Evolutionary conservation across 2,797 vertebrate species (phyloP).

Genomic region (Phoebastria nigripes): DNA sequence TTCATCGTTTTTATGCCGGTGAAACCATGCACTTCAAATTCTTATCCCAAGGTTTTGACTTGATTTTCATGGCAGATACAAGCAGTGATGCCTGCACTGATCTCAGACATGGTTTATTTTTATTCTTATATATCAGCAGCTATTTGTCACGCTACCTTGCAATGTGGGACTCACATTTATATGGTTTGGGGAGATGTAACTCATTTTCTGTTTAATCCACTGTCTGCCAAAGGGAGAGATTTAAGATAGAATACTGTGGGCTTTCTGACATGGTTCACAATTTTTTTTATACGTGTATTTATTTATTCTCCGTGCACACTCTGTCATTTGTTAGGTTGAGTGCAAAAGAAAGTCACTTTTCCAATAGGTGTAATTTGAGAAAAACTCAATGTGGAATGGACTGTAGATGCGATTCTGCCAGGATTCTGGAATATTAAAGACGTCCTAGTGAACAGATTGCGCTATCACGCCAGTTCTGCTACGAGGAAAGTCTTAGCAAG

Average conservation of each 20-base stretch:
- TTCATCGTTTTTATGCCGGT: background rate
- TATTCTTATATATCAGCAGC: constrained; percentile 16
- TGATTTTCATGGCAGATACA: constrained; percentile 37
- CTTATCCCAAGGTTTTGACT: background rate
- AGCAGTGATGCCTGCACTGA: background rate
- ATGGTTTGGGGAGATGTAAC: constrained; percentile 45
- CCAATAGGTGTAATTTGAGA: background rate
- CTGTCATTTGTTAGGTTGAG: background rate
- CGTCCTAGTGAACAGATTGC: background rate
- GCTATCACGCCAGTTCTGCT: background rate
- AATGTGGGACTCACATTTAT: constrained; percentile 4
- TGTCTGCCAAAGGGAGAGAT: constrained; percentile 51
- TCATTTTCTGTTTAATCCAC: constrained; percentile 64
- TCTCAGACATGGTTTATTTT: constrained; percentile 47
- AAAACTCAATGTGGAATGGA: background rate
- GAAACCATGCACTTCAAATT: background rate
- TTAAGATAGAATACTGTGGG: constrained; percentile 7
- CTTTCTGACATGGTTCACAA: constrained; percentile 19
- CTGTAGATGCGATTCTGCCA: background rate
- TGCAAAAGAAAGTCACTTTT: background rate
- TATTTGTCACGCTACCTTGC: constrained; percentile 60
- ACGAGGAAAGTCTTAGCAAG: background rate
- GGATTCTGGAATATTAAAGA: background rate
- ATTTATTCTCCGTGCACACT: background rate
- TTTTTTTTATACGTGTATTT: constrained; percentile 18